A percentile compares a stretch with the other conserved stretches of the same genome.
Evolutionary conservation across 2,113 vertebrate species (phyloP).

Genomic region (Protobothrops mucrosquamatus): DNA sequence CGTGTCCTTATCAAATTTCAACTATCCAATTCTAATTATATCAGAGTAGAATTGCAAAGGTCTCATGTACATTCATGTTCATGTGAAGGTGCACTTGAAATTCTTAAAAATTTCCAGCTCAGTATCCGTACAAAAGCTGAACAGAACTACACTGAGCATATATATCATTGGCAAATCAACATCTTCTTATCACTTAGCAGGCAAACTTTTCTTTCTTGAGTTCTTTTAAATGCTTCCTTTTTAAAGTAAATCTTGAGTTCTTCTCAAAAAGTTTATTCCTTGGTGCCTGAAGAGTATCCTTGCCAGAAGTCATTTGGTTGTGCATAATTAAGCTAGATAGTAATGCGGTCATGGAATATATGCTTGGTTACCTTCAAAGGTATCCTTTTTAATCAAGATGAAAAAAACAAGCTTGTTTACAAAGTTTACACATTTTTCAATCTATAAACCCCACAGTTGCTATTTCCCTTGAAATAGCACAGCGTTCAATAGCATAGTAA

Average conservation of each 20-base stretch:
- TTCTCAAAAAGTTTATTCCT: not conserved
- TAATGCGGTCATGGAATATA: slow-evolving; percentile 1
- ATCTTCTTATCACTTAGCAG: slow-evolving; percentile 27
- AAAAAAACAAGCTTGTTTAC: slow-evolving; percentile 30
- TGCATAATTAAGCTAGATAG: slow-evolving; percentile 2
- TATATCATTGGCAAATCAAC: not conserved
- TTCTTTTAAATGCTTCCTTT: not conserved
- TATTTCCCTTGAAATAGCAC: slow-evolving; percentile 21
- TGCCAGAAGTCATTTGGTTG: slow-evolving; percentile 13
- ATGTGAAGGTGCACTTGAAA: not conserved
- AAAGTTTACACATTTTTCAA: slow-evolving; percentile 7
- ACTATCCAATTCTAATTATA: not conserved
- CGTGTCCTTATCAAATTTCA: not conserved
- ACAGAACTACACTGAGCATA: not conserved
- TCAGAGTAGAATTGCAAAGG: not conserved
- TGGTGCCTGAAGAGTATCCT: not conserved
- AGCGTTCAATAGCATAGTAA: slow-evolving; percentile 12
- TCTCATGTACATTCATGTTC: not conserved
- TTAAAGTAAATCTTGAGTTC: not conserved
- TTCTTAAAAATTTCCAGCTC: not conserved
- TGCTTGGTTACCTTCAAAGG: slow-evolving; percentile 11
- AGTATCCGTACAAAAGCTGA: not conserved
- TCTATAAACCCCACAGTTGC: not conserved
- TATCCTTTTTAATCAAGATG: not conserved
- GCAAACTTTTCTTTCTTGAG: slow-evolving; percentile 3